These are phyloP conservation scores for Epistrophe grossulariae DNA, from an alignment of 2,888 invertebrate species.

Conservation along the genomic window DNA sequence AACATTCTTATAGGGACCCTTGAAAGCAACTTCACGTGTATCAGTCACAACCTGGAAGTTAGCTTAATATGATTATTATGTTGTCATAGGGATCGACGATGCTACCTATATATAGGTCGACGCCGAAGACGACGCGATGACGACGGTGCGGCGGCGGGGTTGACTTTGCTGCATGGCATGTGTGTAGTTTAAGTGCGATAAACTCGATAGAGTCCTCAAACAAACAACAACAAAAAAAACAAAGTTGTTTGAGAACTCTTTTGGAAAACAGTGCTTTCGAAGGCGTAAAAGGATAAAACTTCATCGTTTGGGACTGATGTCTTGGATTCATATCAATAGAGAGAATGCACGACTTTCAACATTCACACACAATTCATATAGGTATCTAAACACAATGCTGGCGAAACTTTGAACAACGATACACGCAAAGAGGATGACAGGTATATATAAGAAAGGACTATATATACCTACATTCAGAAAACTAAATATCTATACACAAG, in stretches of 20 bases:
- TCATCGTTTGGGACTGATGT: constrained; percentile 58
- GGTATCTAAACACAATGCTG: neutral
- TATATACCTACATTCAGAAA: neutral
- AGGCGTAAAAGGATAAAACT: constrained; percentile 66
- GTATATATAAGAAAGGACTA: neutral
- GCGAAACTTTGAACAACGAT: constrained; percentile 37
- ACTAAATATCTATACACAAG: neutral
- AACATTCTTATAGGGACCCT: constrained; percentile 47
- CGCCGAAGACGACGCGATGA: neutral
- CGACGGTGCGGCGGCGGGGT: too few species aligned
- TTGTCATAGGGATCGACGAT: constrained; percentile 53
- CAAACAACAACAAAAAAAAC: constrained; percentile 11
- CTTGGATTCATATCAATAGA: constrained; percentile 55
- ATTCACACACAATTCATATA: constrained; percentile 20
- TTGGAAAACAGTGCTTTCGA: constrained; percentile 55
- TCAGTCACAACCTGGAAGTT: constrained; percentile 61
- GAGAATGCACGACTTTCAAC: constrained; percentile 51
- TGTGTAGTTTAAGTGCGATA: constrained; percentile 29
- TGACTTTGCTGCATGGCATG: neutral
- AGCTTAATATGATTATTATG: constrained; percentile 71
- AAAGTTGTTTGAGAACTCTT: constrained; percentile 27
- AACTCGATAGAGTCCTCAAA: constrained; percentile 25
- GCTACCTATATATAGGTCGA: neutral
- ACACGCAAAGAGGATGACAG: constrained; percentile 10
- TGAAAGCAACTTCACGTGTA: constrained; percentile 60